Evolutionary conservation across 1,140 invertebrate genomes (phyloP).

Genomic region (Bombyx mandarina): DNA sequence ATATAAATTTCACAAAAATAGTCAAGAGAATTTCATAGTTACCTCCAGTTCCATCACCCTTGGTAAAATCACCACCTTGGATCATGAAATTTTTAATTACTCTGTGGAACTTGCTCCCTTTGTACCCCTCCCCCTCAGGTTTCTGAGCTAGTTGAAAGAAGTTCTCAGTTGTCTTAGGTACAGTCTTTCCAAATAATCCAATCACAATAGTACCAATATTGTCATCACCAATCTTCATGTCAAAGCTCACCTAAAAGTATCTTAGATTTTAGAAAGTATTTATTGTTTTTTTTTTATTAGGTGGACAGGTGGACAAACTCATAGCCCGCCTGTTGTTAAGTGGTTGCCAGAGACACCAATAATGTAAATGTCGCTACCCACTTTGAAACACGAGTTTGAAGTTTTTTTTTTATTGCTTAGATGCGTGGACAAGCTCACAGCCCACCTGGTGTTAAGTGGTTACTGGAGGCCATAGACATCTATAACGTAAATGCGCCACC

Average conservation of each 20-base stretch:
- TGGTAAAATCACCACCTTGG: slow-evolving; percentile 94
- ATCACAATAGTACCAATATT: slow-evolving; percentile 87
- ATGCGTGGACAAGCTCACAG: no score
- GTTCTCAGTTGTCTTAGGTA: slow-evolving; percentile 95
- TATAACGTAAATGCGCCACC: no score
- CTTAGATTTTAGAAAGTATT: no score
- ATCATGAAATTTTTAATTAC: slow-evolving; percentile 97
- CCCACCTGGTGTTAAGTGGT: no score
- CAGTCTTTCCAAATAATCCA: slow-evolving; percentile 95
- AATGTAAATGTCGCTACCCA: no score
- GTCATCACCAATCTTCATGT: slow-evolving; percentile 90
- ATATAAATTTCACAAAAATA: background rate
- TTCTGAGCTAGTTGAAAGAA: slow-evolving; percentile 89
- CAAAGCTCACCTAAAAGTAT: slow-evolving; percentile 90
- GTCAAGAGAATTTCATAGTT: slow-evolving; percentile 24
- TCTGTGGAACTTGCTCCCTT: slow-evolving; percentile 92
- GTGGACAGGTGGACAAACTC: no score
- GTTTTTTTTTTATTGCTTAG: no score
- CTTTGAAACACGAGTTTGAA: no score
- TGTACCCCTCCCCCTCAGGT: slow-evolving; percentile 85
- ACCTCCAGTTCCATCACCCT: slow-evolving; percentile 93
- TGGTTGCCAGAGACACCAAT: no score
- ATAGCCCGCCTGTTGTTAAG: no score
- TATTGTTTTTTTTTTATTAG: no score
- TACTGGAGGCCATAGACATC: no score